Base-by-base conservation (phyloP, 2,888 invertebrate genomes). In the Diogma glabrata region DNA sequence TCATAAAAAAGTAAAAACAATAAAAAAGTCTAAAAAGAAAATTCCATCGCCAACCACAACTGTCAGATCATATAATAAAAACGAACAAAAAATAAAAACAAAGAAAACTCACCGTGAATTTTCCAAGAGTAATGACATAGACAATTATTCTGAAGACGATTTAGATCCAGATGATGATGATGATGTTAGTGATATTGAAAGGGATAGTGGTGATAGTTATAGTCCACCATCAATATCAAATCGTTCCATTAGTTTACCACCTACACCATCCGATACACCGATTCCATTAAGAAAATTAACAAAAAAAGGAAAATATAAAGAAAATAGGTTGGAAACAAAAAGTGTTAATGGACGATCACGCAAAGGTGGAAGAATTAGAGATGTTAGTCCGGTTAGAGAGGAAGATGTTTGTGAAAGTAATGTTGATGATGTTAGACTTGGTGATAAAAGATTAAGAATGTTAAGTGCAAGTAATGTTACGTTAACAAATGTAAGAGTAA, bases 401-500 rank as follows among this genome's bases (percentile, higher is more conserved):
- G 45, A 55, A 49, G 45, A 51, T 3, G 70, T 70, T 51, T 66
- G 61, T 47, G 66, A 64, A 58, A 72, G 70, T 49, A 74, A 73
- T 57, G 72, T 72, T 54, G 74, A 74, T 58, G 69, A 65, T 49
- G 70, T 73, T 57, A 73, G 73, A 57, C 57, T 64, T 60, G 71
- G 72, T 69, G 72, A 72, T 26, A 71, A 70, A 57, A 71, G 72
- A 43, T 24, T 45, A n/a, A 51, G 49, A 23, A 64, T 75, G 55
- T 72, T 75, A 52, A 74, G 72, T 54, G 76, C 75, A 47, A 72
- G 72, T 59, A 77, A 75, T 53, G 74, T 74, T 43, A 79, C 79
- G 22, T 67, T 81, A 55, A 81, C 80, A 52, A 79, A 81, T 69
- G 81, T 81, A 69, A 75, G 77, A 22, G 48, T 30, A 33, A 48